Conservation (phyloP, 2,797 vertebrate species). For the Pseudocheirus occidentalis region DNA sequence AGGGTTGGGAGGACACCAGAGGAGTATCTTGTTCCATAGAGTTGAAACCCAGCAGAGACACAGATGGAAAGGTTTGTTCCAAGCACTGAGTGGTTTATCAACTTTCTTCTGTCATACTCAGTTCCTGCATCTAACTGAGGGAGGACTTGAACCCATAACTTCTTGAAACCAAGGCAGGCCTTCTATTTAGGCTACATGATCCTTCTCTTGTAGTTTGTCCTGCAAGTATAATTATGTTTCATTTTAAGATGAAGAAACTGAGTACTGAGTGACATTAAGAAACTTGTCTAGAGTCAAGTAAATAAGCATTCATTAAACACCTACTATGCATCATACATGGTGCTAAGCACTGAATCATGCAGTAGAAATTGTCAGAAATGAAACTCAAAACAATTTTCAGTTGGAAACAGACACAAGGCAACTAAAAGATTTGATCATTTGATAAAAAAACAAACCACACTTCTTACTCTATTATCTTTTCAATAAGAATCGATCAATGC, state of each 20-base stretch:
- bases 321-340: neutral
- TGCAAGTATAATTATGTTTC: neutral
- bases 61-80: neutral
- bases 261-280: neutral
- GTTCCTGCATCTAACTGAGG: neutral
- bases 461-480: neutral
- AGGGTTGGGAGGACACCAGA: neutral
- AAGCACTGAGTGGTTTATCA: neutral
- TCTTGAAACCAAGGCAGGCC: neutral
- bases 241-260: neutral
- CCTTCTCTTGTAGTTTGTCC: neutral
- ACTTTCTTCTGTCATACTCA: neutral
- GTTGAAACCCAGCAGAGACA: neutral
- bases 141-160: neutral
- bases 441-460: neutral
- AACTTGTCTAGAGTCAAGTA: neutral
- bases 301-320: neutral
- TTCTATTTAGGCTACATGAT: neutral
- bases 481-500: neutral
- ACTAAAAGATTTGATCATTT: neutral
- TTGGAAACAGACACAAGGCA: neutral
- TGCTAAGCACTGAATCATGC: neutral
- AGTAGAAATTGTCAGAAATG: neutral
- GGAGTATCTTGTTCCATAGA: neutral
- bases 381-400: neutral